Evolutionary conservation across 2,888 invertebrate species (phyloP), one percentile per base, ranked within the genome.

Genomic region (Macrosiphum euphorbiae): DNA sequence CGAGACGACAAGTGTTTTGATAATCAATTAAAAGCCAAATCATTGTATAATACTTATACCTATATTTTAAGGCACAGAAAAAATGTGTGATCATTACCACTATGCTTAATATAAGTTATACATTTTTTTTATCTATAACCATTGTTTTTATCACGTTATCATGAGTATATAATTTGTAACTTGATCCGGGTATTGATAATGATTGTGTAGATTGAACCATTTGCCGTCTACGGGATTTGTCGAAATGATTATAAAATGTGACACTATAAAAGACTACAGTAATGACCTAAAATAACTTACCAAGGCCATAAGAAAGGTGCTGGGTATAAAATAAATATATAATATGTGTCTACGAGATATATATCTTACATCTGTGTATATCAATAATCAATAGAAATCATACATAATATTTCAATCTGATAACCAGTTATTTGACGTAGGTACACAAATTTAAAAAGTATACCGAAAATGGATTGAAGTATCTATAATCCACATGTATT

Each of bases 111-210:
- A 55, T 52, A 7, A 55, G 20, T 55, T 13, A 55, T 41, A 35
- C 41, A 44, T 44, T 28, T 35, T 88, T 35, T 35, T 78, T 78
- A 78, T 78, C 86, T 86, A 86, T 55, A 55, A 41, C 84, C 41
- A 91, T 91, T 84, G 52, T 55, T 41, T 84, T 91, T 91, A 84
- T 91, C 91, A 52, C 44, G 10, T 91, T 91, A 91, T 91, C 91
- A 47, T n/a, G 11, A 67, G 24, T 78, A 1, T 35, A 85, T 85
- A 55, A 58, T 41, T 58, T 61, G 92, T 87, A 92, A 92, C 26
- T 4, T 47, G 61, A 92, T 92, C 58, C 20, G 35, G 61, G 85
- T 35, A 92, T 50, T 87, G 92, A 92, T 61, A 47, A 35, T 87
- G 44, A 44, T 44, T 44, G 92, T 61, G 61, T 35, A 50, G 86